Percentiles rank a stretch among this genome's conserved stretches.
Conservation (phyloP, 2,797 vertebrate species). For the Enteromius viviparus region DNA sequence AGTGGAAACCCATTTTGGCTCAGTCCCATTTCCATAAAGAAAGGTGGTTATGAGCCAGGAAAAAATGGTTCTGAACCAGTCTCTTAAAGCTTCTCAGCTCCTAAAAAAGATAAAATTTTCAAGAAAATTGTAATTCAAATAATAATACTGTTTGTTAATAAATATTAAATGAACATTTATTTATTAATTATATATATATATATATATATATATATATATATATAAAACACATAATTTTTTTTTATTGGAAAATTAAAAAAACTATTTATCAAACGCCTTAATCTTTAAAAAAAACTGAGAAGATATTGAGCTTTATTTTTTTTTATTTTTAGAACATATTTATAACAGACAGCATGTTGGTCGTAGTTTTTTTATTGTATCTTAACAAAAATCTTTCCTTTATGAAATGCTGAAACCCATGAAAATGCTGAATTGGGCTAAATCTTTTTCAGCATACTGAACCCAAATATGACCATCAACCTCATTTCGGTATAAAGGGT, state of each 20-base stretch:
- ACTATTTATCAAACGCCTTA: too few species aligned
- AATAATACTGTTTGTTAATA: too few species aligned
- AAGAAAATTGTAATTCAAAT: too few species aligned
- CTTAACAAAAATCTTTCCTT: neutral
- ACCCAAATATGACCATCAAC: neutral
- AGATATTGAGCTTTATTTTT: too few species aligned
- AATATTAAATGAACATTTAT: too few species aligned
- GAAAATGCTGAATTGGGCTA: neutral
- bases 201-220: too few species aligned
- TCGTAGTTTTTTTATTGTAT: neutral
- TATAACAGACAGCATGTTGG: too few species aligned
- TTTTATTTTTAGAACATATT: too few species aligned
- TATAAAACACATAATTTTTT: too few species aligned
- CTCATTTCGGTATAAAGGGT: neutral
- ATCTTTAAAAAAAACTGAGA: too few species aligned
- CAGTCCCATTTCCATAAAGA: neutral
- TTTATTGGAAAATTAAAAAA: too few species aligned
- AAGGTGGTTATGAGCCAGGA: neutral
- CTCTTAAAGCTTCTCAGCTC: neutral
- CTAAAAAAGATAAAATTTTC: neutral
- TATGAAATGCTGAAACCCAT: neutral
- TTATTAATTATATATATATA: too few species aligned
- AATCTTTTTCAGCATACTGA: neutral
- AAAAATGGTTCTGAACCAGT: neutral
- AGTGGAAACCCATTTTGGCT: neutral